These are phyloP conservation scores for Myioborus melanocephalus DNA, from an alignment of 2,797 vertebrate genomes.

Conservation along the genomic window DNA sequence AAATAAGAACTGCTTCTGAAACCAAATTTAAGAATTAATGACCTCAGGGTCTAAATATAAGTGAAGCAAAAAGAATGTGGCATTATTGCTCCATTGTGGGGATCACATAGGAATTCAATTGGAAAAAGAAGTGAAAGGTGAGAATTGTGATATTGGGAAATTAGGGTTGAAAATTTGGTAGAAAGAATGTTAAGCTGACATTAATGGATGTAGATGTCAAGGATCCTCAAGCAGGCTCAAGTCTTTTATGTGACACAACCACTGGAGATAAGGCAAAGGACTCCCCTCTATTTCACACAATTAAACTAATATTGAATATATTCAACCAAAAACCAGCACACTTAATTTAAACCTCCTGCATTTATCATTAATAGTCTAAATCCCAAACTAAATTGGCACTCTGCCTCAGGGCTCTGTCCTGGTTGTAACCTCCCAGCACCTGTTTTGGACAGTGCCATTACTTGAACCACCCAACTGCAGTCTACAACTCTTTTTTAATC, in stretches of 20 bases:
- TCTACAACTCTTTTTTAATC: not conserved
- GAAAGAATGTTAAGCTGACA: not conserved
- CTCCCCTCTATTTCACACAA: not conserved
- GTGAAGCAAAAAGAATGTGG: not conserved
- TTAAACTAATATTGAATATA: not conserved
- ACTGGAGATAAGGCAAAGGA: not conserved
- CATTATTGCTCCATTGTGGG: not conserved
- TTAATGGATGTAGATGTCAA: not conserved
- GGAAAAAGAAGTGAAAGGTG: not conserved
- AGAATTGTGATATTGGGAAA: not conserved
- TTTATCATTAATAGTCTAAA: not conserved
- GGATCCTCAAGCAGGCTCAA: not conserved
- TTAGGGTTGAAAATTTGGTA: not conserved
- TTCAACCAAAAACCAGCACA: not conserved
- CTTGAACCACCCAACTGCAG: not conserved
- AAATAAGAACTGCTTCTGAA: not conserved
- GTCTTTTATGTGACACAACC: not conserved
- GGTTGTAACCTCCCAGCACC: rapidly evolving
- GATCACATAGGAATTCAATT: not conserved
- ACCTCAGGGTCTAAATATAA: not conserved
- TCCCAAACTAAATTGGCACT: not conserved
- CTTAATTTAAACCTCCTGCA: not conserved
- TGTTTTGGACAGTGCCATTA: not conserved
- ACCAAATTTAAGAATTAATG: not conserved
- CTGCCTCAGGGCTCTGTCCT: too few relatives aligned